These are phyloP conservation scores for Napeogenes inachia DNA, from an alignment of 2,888 invertebrate species.

Conservation along the genomic window DNA sequence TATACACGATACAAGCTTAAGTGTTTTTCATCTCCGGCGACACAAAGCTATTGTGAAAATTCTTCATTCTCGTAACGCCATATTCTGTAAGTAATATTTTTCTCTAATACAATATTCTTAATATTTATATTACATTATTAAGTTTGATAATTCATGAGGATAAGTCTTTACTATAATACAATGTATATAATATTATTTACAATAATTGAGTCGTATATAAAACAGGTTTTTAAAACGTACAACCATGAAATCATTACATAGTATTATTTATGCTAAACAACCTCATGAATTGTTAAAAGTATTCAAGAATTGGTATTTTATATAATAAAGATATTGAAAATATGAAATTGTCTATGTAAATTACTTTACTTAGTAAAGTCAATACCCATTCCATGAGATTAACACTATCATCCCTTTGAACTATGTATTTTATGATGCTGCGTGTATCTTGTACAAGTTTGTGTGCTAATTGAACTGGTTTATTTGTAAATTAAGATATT, in stretches of 20 bases:
- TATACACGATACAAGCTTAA: background rate
- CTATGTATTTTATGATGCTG: background rate
- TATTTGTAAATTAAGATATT: conserved; percentile 3
- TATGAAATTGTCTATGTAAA: background rate
- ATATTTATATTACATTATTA: no score
- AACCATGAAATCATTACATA: no score
- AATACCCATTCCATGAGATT: background rate
- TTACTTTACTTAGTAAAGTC: conserved; percentile 4
- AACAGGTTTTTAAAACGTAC: no score
- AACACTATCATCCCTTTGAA: background rate
- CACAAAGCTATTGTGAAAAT: conserved; percentile 6
- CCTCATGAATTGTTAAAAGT: background rate
- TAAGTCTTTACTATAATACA: background rate
- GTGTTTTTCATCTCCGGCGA: conserved; percentile 15
- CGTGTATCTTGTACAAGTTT: background rate
- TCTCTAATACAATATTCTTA: background rate
- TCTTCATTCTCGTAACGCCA: conserved; percentile 7
- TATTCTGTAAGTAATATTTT: background rate
- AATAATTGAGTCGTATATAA: no score
- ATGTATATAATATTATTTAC: no score
- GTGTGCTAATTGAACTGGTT: conserved; percentile 5
- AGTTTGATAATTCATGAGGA: no score
- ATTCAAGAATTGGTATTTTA: background rate
- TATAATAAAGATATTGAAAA: background rate
- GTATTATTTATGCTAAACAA: no score